Percentiles rank a stretch among this genome's conserved stretches.
phyloP scores from a whole-genome alignment of 1,140 invertebrate species.

The Tachypleus tridentatus region DNA sequence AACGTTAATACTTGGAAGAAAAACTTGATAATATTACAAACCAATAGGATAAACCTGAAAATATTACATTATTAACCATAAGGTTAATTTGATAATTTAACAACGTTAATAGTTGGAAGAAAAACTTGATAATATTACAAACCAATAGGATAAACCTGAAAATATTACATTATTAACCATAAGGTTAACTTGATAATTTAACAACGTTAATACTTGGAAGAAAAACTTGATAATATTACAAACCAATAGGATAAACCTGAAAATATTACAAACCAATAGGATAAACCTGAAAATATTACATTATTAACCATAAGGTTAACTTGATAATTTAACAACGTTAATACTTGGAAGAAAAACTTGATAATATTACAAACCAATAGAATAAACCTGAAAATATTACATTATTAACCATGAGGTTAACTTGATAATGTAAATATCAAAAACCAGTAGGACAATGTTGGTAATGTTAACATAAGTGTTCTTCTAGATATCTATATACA shows the following conservation, averaged over 20 bases:
- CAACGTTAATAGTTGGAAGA: constrained; percentile 52
- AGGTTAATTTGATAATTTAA: no score
- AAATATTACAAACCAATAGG: constrained; percentile 55
- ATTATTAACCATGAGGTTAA: constrained; percentile 66
- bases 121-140: constrained; percentile 51
- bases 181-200: no score
- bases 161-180: constrained; percentile 95
- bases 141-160: constrained; percentile 94
- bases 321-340: constrained; percentile 18
- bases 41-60: constrained; percentile 97
- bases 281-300: constrained; percentile 94
- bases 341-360: constrained; percentile 79
- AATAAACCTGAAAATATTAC: constrained; percentile 97
- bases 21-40: constrained; percentile 45
- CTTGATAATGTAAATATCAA: no score
- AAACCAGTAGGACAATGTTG: no score
- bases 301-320: constrained; percentile 81
- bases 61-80: constrained; percentile 91
- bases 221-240: constrained; percentile 53
- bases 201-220: constrained; percentile 51
- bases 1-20: constrained; percentile 58
- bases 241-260: constrained; percentile 83
- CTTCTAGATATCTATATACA: no score
- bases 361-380: constrained; percentile 51
- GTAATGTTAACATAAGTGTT: no score